A percentile compares a stretch with the other conserved stretches of the same genome.
These are phyloP conservation scores for Frankliniella intonsa DNA, from an alignment of 2,888 invertebrate genomes.

Conservation along the genomic window DNA sequence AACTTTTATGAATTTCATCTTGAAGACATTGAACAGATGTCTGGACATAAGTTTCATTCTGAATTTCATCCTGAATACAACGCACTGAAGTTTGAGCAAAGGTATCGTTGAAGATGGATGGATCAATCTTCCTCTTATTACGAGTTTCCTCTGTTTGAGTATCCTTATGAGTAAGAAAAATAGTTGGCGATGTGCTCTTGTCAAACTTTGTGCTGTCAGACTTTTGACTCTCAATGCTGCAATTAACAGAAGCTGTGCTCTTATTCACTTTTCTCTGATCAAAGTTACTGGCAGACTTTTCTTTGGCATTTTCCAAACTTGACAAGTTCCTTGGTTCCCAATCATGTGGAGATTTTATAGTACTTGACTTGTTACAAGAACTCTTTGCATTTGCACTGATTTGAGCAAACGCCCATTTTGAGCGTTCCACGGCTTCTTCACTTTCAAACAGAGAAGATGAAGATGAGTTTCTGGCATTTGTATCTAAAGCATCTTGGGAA, in stretches of 20 bases:
- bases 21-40: neutral
- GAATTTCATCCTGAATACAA: conserved; percentile 15
- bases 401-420: neutral
- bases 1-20: neutral
- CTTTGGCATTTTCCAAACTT: neutral
- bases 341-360: neutral
- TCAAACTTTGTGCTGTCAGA: conserved; percentile 11
- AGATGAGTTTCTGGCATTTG: neutral
- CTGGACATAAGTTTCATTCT: neutral
- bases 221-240: neutral
- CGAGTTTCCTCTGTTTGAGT: neutral
- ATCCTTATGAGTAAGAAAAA: neutral
- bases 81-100: conserved; percentile 1
- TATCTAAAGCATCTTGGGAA: neutral
- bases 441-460: neutral
- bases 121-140: neutral
- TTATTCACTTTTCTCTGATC: neutral
- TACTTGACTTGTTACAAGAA: neutral
- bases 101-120: neutral
- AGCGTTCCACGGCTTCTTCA: neutral
- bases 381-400: neutral
- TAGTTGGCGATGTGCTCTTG: neutral
- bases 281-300: neutral
- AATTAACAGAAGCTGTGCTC: neutral
- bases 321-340: neutral